These are phyloP conservation scores for Diadema setosum DNA, from an alignment of 35 echinoderm and acorn worm species.

Conservation along the genomic window DNA sequence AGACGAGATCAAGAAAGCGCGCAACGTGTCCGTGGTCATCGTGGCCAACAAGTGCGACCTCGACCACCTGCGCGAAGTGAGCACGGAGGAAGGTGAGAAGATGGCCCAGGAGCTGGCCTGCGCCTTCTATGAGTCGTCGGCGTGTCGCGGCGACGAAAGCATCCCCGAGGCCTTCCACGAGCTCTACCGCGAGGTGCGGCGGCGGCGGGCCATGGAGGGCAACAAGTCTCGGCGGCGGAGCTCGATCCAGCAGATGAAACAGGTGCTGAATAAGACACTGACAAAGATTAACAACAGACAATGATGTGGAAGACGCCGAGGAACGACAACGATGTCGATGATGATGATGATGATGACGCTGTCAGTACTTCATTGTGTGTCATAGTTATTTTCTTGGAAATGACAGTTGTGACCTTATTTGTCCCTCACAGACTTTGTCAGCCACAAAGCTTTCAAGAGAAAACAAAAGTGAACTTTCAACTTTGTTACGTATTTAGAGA, in stretches of 20 bases:
- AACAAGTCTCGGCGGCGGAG: constrained; percentile 58
- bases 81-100: constrained; percentile 89
- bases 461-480: too few species aligned
- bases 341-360: too few species aligned
- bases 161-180: constrained; percentile 87
- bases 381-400: too few species aligned
- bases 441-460: too few species aligned
- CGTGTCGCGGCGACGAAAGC: constrained; percentile 71
- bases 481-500: too few species aligned
- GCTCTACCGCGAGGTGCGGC: constrained; percentile 77
- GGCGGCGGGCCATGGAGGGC: constrained; percentile 59
- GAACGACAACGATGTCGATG: too few species aligned
- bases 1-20: constrained; percentile 92
- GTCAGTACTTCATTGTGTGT: too few species aligned
- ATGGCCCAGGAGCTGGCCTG: constrained; percentile 78
- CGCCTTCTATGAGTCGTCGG: constrained; percentile 85
- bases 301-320: too few species aligned
- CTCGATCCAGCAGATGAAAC: constrained; percentile 94
- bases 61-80: constrained; percentile 76
- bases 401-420: too few species aligned
- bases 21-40: constrained; percentile 92
- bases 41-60: constrained; percentile 91
- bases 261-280: constrained; percentile 87
- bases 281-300: constrained; percentile 95
- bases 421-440: too few species aligned